Percentiles rank a stretch among this genome's conserved stretches.
Evolutionary conservation across 2,113 vertebrate genomes (phyloP).

Genomic region (Pseudorasbora parva): DNA sequence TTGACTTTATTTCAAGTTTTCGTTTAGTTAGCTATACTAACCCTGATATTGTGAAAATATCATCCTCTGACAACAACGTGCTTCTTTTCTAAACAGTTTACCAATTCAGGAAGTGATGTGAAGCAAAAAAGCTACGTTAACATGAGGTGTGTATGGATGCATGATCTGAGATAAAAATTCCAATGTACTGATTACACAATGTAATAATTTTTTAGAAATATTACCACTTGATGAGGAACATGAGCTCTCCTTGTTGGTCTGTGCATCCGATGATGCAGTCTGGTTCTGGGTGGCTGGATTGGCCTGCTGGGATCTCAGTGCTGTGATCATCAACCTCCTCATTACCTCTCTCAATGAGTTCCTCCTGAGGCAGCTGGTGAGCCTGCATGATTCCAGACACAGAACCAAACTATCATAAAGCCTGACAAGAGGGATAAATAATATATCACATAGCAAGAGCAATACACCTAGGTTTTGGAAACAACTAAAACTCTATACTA

Average conservation of each 20-base stretch:
- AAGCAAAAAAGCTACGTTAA: neutral
- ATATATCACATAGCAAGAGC: neutral
- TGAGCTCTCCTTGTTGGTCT: constrained; percentile 94
- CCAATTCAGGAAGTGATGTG: neutral
- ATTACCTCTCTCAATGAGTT: constrained; percentile 46
- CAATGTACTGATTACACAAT: neutral
- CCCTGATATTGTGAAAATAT: too few relatives aligned
- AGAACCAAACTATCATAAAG: constrained; percentile 12
- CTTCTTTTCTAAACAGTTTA: neutral
- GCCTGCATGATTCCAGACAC: constrained; percentile 14
- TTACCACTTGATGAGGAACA: constrained; percentile 99
- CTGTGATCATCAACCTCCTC: constrained; percentile 79
- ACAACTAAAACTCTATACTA: neutral
- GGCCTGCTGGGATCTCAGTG: constrained; percentile 81
- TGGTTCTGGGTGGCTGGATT: constrained; percentile 86
- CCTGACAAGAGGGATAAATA: neutral
- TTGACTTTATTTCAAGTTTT: neutral
- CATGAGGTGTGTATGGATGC: neutral
- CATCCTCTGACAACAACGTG: neutral
- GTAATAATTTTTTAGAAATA: neutral
- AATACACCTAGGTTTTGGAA: constrained; percentile 2
- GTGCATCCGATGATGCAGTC: constrained; percentile 98
- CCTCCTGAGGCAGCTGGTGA: constrained; percentile 52
- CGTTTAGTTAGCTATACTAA: too few relatives aligned
- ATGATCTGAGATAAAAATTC: neutral